Base-by-base conservation (phyloP, 2,888 invertebrate genomes). In the Ormyrus pomaceus region DNA sequence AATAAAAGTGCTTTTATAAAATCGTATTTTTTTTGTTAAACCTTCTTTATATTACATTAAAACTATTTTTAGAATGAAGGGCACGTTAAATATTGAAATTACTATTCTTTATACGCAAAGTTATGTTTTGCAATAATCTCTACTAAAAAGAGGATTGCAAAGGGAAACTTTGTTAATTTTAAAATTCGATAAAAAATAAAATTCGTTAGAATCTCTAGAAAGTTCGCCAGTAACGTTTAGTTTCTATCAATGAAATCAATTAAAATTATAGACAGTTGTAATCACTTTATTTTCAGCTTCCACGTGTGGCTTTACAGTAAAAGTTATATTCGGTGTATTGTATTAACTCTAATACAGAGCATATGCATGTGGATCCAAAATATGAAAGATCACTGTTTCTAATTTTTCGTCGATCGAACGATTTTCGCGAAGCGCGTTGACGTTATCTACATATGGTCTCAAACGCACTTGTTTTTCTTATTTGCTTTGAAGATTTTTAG, bases 241-340 rank as follows among this genome's bases (percentile, higher is more conserved):
- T 59, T 55, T 50, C 19, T 6, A 34, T 45, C 34, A 70, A 59
- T 59, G 50, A 77, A 81, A 70, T 71, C 82, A 87, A 77, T 61
- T 51, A 45, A 66, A 64, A 72, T 72, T 70, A 80, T 77, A 81
- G 86, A 89, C 87, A 89, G 86, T 89, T 87, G 83, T 89, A 88
- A 88, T 90, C 85, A 88, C 86, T 90, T 90, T 89, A 89, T 89
- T 89, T 88, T 86, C 85, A 88, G 86, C 85, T 86, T 88, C 87
- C 87, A 87, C 86, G 86, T 88, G 87, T 87, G 85, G 84, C 87
- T 88, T 88, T 88, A 88, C 88, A 88, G 87, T 87, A 88, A 87
- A 88, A 87, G 84, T 88, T 84, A 83, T 87, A 86, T 86, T 73
- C 87, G 83, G 86, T 88, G 84, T 88, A 88, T 84, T 83, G 85